Conservation (phyloP, 2,888 invertebrate genomes). For the Monochamus alternatus region DNA sequence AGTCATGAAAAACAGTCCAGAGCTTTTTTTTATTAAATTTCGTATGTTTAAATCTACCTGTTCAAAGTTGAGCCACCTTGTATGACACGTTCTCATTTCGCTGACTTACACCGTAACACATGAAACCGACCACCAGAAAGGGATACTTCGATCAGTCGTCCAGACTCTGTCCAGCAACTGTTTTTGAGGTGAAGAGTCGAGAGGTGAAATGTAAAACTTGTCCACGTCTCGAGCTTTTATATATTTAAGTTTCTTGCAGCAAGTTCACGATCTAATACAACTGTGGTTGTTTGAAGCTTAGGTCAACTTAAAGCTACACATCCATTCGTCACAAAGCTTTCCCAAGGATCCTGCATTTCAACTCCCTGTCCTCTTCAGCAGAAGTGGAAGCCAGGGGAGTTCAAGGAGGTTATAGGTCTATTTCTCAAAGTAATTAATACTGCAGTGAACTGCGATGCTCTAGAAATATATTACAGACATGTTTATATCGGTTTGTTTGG, state of each 20-base stretch:
- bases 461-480: neutral
- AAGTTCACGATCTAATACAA: constrained; percentile 39
- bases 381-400: constrained; percentile 32
- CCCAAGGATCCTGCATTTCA: constrained; percentile 39
- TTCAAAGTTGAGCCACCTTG: too few species aligned
- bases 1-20: too few species aligned
- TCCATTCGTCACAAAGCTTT: constrained; percentile 40
- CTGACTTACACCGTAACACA: neutral
- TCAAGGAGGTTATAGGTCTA: constrained; percentile 35
- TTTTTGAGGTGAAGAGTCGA: constrained; percentile 9
- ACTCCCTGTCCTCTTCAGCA: constrained; percentile 37
- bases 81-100: too few species aligned
- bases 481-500: constrained; percentile 7
- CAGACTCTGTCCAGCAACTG: neutral
- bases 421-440: constrained; percentile 34
- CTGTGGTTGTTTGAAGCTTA: constrained; percentile 40
- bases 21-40: too few species aligned
- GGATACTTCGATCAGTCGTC: neutral
- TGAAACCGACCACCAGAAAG: neutral
- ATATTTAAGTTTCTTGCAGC: constrained; percentile 33
- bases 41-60: too few species aligned
- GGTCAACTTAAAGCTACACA: constrained; percentile 41
- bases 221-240: constrained; percentile 26
- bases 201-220: constrained; percentile 30
- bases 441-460: neutral